phyloP scores from a whole-genome alignment of 37 sponge, comb jelly and placozoan species.

The Halisarca cf. caerulea region DNA sequence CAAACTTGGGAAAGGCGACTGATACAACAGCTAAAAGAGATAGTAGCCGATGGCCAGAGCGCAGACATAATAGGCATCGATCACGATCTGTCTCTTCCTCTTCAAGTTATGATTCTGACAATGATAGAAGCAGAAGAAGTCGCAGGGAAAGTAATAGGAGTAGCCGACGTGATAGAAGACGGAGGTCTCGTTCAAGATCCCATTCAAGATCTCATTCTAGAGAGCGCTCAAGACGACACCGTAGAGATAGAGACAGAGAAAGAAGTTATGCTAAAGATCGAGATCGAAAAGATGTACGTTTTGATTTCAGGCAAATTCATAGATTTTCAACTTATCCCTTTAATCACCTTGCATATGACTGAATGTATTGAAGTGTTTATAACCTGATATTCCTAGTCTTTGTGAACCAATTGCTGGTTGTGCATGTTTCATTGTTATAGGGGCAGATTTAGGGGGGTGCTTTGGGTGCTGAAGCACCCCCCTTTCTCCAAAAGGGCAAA shows the following conservation, averaged over 20 bases:
- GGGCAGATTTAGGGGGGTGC: too few relatives aligned
- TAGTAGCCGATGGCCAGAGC: background rate
- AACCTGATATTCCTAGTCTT: too few relatives aligned
- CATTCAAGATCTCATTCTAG: conserved; percentile 36
- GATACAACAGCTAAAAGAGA: conserved; percentile 39
- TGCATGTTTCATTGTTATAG: too few relatives aligned
- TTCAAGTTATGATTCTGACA: conserved; percentile 22
- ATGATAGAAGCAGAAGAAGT: conserved; percentile 11
- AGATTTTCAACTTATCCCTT: too few relatives aligned
- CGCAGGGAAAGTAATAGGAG: conserved; percentile 36
- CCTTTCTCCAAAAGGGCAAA: too few relatives aligned
- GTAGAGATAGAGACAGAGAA: conserved; percentile 40
- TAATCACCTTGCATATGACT: too few relatives aligned
- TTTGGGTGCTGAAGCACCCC: too few relatives aligned
- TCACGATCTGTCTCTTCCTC: conserved; percentile 36
- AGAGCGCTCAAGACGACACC: conserved; percentile 18
- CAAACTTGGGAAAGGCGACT: conserved; percentile 29
- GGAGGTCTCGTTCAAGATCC: conserved; percentile 25
- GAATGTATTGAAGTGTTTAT: too few relatives aligned
- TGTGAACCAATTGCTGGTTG: too few relatives aligned
- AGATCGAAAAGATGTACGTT: conserved; percentile 53
- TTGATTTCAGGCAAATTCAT: too few relatives aligned
- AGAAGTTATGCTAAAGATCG: background rate
- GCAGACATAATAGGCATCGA: background rate
- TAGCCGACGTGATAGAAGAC: conserved; percentile 23